Percentiles rank a stretch among this genome's conserved stretches.
Evolutionary conservation across 2,888 invertebrate species (phyloP).

Genomic region (Drosophila lutescens): DNA sequence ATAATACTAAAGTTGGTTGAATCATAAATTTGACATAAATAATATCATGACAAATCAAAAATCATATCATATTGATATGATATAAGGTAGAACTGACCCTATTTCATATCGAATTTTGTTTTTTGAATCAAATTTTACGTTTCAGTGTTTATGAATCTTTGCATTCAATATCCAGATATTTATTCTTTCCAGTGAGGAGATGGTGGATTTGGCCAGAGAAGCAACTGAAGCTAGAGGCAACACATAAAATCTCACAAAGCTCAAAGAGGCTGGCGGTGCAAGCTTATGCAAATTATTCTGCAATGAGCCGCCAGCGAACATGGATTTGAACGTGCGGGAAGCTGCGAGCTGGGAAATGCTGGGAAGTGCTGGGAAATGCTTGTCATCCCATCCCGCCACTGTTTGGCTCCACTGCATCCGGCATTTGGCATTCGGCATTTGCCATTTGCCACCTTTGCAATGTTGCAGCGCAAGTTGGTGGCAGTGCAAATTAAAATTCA

Average conservation of each 20-base stretch:
- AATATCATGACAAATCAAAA: no score
- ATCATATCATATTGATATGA: no score
- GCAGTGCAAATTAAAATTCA: constrained; percentile 72
- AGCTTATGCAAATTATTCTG: constrained; percentile 75
- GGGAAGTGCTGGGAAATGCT: constrained; percentile 27
- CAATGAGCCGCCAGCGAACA: constrained; percentile 67
- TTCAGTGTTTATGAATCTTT: no score
- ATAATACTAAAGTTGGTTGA: no score
- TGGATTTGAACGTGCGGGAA: constrained; percentile 59
- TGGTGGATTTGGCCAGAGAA: neutral
- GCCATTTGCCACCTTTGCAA: constrained; percentile 12
- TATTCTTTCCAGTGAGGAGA: no score
- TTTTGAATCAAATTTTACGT: no score
- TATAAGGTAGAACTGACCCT: no score
- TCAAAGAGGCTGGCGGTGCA: constrained; percentile 8
- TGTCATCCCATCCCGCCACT: no score
- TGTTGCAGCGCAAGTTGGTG: constrained; percentile 67
- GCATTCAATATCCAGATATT: no score
- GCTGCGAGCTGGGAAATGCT: constrained; percentile 19
- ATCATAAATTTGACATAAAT: no score
- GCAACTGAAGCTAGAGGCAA: neutral
- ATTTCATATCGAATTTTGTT: no score
- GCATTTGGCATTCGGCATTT: no score
- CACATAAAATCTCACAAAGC: constrained; percentile 45
- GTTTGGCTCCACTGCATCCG: neutral